Base-by-base conservation (phyloP, 2,797 vertebrate species). In the Sebastes vulpes region DNA sequence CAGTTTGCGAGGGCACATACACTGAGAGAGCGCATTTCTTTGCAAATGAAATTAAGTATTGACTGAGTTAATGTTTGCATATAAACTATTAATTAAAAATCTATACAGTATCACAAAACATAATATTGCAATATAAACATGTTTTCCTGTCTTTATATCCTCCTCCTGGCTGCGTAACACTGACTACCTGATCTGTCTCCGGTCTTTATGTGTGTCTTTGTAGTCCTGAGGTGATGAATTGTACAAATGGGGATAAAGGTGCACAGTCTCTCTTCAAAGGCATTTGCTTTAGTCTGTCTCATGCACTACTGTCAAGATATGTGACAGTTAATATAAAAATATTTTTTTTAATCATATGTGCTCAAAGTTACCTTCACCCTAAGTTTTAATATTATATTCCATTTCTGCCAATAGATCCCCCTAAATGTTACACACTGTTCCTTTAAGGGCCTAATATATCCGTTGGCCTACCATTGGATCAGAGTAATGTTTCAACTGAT, bases 401-500 rank as follows among this genome's bases (percentile, higher is more conserved):
- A 50, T 50, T 50, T 50, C n/a, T 20, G 18, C 48, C 48, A 50
- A 9, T 50, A 50, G 3, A 50, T 50, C 48, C 48, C 48, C 48
- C 48, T 20, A 50, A 50, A 50, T 50, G 48, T 50, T 50, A 9
- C 48, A 20, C 48, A 50, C 48, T 50, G 48, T 20, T 50, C n/a
- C n/a, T 50, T 50, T 9, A 48, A 11, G 20, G 8, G 25, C 25
- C 48, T 65, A 35, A 56, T 72, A 28, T 67, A 42, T 65, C 56
- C 26, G 60, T 8, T 16, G 60, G 56, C 14, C 46, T 18, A 10
- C 25, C 56, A 18, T 23, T 68, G 81, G 57, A 84, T 81, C 61
- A 28, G 18, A 75, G 74, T 59, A 68, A 79, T 73, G 65, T 75
- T 76, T 84, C 71, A 76, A n/a, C 56, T 25, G 77, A 89, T 88